These are phyloP conservation scores for Nothocercus nigrocapillus DNA, from an alignment of 2,113 vertebrate genomes.

Conservation along the genomic window DNA sequence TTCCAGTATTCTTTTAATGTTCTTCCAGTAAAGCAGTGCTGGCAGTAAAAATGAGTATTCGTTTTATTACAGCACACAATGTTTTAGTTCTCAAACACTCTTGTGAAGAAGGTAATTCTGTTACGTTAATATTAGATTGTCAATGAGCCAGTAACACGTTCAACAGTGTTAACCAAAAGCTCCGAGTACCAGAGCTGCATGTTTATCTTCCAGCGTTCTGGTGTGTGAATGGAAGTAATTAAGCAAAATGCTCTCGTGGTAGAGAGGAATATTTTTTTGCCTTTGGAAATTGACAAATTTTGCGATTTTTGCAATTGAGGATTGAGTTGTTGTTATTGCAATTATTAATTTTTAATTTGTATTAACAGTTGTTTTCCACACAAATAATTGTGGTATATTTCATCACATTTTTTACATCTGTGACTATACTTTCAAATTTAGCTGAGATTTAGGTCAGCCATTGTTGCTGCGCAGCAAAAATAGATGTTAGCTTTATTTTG, in stretches of 20 bases:
- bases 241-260: fast-evolving
- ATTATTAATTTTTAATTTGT: no score
- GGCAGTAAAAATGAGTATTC: no score
- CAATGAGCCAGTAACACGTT: not conserved
- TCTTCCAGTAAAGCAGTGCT: not conserved
- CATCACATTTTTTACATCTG: fast-evolving
- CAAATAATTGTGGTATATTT: not conserved
- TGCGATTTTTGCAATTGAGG: no score
- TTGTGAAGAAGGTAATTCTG: not conserved
- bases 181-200: not conserved
- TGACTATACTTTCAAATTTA: not conserved
- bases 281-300: not conserved
- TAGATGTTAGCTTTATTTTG: not conserved
- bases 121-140: not conserved
- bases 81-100: not conserved
- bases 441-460: not conserved
- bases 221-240: not conserved
- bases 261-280: not conserved
- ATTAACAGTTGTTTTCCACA: not conserved
- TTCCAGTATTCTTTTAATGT: not conserved
- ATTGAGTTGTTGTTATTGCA: no score
- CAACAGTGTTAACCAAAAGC: not conserved
- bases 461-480: not conserved
- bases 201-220: not conserved
- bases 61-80: not conserved